Evolutionary conservation across 2,888 invertebrate species (phyloP).

Genomic region (Syritta pipiens): DNA sequence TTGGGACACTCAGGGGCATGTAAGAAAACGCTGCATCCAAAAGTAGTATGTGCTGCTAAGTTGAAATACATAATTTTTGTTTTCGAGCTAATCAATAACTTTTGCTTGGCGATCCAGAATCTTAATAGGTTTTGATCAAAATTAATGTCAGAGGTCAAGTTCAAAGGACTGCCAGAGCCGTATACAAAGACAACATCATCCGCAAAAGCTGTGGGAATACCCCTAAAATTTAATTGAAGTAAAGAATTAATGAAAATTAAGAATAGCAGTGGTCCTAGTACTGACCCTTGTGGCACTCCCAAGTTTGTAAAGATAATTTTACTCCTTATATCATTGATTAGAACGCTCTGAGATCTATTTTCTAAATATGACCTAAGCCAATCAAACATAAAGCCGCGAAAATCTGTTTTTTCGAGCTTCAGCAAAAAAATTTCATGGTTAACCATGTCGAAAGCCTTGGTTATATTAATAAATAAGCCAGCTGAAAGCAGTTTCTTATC

Average conservation of each 20-base stretch:
- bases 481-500: neutral
- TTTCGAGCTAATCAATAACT: neutral
- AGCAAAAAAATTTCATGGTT: neutral
- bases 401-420: neutral
- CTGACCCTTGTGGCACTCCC: neutral
- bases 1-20: too few relatives aligned
- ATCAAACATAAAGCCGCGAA: constrained; percentile 13
- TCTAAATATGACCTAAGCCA: constrained; percentile 9
- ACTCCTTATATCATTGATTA: too few relatives aligned
- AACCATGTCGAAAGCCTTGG: constrained; percentile 1
- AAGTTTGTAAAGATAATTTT: too few relatives aligned
- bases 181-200: too few relatives aligned
- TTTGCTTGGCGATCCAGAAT: neutral
- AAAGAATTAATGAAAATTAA: neutral
- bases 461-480: constrained; percentile 10
- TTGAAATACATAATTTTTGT: neutral
- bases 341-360: too few relatives aligned
- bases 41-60: neutral
- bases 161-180: too few relatives aligned
- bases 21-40: too few relatives aligned
- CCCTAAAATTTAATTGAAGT: neutral
- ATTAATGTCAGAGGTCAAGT: too few relatives aligned
- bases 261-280: neutral
- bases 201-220: too few relatives aligned
- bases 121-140: neutral